phyloP scores from a whole-genome alignment of 2,888 invertebrate genomes.

The Tachina fera region DNA sequence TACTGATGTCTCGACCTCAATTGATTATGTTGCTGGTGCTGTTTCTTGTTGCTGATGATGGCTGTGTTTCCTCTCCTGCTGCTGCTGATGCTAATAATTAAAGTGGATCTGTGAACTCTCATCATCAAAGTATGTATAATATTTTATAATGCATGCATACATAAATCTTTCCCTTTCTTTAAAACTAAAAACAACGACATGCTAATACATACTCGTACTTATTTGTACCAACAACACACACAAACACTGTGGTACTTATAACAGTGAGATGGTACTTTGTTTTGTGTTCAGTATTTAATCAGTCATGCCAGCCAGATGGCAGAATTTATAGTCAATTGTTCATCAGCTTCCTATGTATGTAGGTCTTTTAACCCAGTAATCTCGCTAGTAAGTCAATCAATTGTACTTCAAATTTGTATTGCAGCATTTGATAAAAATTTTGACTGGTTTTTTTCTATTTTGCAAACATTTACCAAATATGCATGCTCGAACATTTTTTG shows the following conservation, averaged over 20 bases:
- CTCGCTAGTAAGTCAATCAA: constrained; percentile 64
- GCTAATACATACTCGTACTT: background rate
- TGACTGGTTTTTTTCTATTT: background rate
- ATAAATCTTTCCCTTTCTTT: constrained; percentile 5
- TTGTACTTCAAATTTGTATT: constrained; percentile 55
- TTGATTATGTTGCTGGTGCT: constrained; percentile 68
- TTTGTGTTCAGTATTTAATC: constrained; percentile 42
- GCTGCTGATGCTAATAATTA: constrained; percentile 53
- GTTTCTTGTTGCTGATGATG: constrained; percentile 19
- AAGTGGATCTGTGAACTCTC: constrained; percentile 56
- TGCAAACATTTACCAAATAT: constrained; percentile 16
- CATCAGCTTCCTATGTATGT: constrained; percentile 29
- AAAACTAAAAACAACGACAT: constrained; percentile 7
- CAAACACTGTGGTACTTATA: background rate
- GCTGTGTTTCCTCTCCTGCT: background rate
- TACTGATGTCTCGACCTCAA: constrained; percentile 81
- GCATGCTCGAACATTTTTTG: constrained; percentile 18
- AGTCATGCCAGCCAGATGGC: constrained; percentile 39
- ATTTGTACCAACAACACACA: constrained; percentile 6
- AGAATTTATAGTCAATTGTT: constrained; percentile 47
- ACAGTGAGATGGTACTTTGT: constrained; percentile 4
- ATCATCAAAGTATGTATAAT: constrained; percentile 49
- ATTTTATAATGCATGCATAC: background rate
- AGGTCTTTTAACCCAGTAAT: constrained; percentile 51
- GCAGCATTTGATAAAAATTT: constrained; percentile 31